Percentiles rank a stretch among this genome's conserved stretches.
These are phyloP conservation scores for Palloptera scutellata DNA, from an alignment of 2,888 invertebrate genomes.

Conservation along the genomic window DNA sequence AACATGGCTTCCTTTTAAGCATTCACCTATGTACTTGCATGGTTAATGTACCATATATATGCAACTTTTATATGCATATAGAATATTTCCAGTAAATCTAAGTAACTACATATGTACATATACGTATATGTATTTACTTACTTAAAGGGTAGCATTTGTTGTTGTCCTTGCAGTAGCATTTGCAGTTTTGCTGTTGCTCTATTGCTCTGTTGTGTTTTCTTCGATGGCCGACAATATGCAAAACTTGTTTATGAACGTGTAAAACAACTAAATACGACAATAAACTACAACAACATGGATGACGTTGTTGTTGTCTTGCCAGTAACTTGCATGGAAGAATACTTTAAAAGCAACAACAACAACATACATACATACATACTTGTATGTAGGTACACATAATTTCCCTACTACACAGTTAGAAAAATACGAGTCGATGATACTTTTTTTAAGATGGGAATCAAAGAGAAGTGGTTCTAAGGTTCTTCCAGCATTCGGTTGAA, in stretches of 20 bases:
- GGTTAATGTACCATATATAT: too few relatives aligned
- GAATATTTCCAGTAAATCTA: too few relatives aligned
- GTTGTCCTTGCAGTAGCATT: constrained; percentile 8
- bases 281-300: constrained; percentile 30
- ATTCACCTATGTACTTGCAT: too few relatives aligned
- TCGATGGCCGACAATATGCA: constrained; percentile 38
- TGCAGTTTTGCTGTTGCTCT: background rate
- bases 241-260: constrained; percentile 42
- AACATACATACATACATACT: background rate
- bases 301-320: background rate
- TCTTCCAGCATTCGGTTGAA: too few relatives aligned
- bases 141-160: background rate
- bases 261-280: constrained; percentile 41
- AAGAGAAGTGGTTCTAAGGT: background rate
- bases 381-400: constrained; percentile 15
- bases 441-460: constrained; percentile 3
- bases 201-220: constrained; percentile 6
- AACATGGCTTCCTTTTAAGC: too few relatives aligned
- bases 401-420: background rate
- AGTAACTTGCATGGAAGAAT: background rate
- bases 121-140: too few relatives aligned
- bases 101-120: too few relatives aligned
- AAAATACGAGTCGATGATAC: background rate
- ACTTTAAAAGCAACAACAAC: constrained; percentile 18
- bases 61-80: too few relatives aligned